Evolutionary conservation across 2,113 vertebrate species (phyloP).

Genomic region (Sebastes fasciatus): DNA sequence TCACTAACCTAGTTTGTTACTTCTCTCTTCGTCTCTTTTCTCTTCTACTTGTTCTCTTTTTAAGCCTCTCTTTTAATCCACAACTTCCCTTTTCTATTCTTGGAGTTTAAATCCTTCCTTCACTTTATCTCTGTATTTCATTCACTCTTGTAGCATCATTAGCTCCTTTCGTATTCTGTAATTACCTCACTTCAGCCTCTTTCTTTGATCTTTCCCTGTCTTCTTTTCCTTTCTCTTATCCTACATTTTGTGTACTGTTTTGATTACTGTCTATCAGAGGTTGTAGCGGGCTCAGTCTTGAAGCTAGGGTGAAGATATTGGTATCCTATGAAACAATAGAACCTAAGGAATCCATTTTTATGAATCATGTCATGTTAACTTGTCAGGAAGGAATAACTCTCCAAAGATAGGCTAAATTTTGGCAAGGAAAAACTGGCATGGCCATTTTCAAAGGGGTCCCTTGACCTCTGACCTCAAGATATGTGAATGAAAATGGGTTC

Average conservation of each 20-base stretch:
- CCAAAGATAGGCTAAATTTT: too few relatives aligned
- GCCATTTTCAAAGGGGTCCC: too few relatives aligned
- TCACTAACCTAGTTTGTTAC: conserved; percentile 52
- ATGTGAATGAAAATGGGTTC: too few relatives aligned
- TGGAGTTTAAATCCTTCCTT: conserved; percentile 70
- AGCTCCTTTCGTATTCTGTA: neutral
- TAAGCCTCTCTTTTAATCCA: neutral
- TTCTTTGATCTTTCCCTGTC: conserved; percentile 63
- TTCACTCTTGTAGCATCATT: conserved; percentile 8
- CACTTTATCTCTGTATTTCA: conserved; percentile 51
- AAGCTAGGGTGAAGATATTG: too few relatives aligned
- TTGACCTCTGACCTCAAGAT: too few relatives aligned
- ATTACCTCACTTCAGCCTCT: conserved; percentile 3
- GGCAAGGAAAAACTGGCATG: too few relatives aligned
- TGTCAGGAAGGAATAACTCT: too few relatives aligned
- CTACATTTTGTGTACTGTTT: neutral
- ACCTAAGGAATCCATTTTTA: too few relatives aligned
- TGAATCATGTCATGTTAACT: too few relatives aligned
- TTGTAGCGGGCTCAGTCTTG: too few relatives aligned
- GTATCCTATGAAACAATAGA: too few relatives aligned
- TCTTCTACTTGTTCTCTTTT: neutral
- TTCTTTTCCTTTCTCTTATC: conserved; percentile 6
- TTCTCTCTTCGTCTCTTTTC: neutral
- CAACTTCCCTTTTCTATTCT: conserved; percentile 58
- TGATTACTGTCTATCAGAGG: too few relatives aligned